A percentile compares a stretch with the other conserved stretches of the same genome.
phyloP scores from a whole-genome alignment of 2,113 vertebrate genomes.

The Hydrochoerus hydrochaeris region DNA sequence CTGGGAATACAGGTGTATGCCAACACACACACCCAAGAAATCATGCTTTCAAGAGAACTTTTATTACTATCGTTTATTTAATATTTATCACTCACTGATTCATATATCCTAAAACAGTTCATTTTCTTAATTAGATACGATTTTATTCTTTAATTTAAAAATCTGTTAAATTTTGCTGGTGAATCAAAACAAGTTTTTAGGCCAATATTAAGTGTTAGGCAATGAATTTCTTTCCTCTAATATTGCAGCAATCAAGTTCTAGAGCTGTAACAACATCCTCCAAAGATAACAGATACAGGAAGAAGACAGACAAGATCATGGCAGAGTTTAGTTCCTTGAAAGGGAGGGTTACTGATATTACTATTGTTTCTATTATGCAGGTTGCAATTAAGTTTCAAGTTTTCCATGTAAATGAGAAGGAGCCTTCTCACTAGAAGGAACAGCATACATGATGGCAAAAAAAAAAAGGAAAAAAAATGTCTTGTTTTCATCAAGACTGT shows the following conservation, averaged over 20 bases:
- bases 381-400: background rate
- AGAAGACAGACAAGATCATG: background rate
- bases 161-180: background rate
- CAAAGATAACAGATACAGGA: background rate
- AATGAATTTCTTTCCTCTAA: background rate
- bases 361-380: background rate
- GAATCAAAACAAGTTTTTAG: background rate
- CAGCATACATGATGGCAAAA: background rate
- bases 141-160: slow-evolving; percentile 4
- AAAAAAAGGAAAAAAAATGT: background rate
- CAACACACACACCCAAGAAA: background rate
- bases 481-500: background rate
- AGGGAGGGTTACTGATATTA: background rate
- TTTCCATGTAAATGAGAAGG: background rate
- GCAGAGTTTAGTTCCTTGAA: background rate
- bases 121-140: background rate
- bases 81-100: background rate
- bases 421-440: background rate
- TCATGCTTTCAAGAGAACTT: background rate
- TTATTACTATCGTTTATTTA: background rate
- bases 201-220: background rate
- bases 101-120: background rate
- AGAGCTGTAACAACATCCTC: fast-evolving
- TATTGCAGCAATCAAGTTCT: background rate
- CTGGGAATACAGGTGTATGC: background rate